Conservation (phyloP, 2,888 invertebrate species). For the Gonocerus acuteangulatus region DNA sequence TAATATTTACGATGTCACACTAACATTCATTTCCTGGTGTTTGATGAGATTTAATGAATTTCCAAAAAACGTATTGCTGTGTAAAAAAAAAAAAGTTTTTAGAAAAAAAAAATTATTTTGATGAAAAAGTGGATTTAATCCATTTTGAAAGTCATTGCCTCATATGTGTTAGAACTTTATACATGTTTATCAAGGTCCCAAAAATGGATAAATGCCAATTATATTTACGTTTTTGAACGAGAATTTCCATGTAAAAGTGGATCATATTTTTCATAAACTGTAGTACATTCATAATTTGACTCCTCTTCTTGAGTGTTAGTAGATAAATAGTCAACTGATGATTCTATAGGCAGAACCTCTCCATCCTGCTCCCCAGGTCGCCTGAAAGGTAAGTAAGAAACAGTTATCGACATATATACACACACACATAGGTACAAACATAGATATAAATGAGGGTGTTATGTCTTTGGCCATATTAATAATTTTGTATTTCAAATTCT, state of each 20-base stretch:
- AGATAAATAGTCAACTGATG: constrained; percentile 73
- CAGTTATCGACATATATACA: neutral
- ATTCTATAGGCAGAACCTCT: constrained; percentile 77
- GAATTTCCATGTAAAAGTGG: constrained; percentile 77
- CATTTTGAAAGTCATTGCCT: no score
- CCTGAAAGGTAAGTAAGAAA: constrained; percentile 46
- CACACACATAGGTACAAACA: neutral
- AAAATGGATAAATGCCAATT: neutral
- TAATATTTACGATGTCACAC: no score
- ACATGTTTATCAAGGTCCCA: neutral
- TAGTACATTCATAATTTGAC: constrained; percentile 55
- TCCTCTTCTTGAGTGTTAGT: constrained; percentile 72
- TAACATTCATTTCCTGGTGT: no score
- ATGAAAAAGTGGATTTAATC: no score
- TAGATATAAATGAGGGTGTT: no score
- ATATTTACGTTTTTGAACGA: constrained; percentile 53
- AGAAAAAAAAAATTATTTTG: no score
- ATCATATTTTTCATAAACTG: constrained; percentile 88
- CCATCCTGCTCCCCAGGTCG: constrained; percentile 91
- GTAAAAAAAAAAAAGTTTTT: no score
- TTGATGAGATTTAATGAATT: no score
- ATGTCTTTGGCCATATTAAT: no score
- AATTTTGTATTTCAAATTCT: no score
- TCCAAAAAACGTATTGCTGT: neutral
- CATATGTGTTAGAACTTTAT: neutral